Conservation (phyloP, 2,797 vertebrate genomes). For the Gymnoscopelus microlampas region DNA sequence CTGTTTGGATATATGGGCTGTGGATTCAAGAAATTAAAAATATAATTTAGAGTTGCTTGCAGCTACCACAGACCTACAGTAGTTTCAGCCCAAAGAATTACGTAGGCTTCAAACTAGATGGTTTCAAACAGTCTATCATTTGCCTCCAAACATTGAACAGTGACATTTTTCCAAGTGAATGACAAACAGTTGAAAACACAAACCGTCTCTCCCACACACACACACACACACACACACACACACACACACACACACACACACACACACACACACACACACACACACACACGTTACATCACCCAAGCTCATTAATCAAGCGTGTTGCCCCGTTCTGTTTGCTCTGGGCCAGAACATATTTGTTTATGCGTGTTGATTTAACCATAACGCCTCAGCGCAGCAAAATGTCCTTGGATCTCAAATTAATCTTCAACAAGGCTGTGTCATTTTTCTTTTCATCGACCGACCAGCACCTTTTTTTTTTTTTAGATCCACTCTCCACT, state of each 20-base stretch:
- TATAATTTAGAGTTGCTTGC: too few relatives aligned
- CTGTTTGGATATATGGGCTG: too few relatives aligned
- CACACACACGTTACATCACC: conserved; percentile 61
- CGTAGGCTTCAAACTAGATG: not conserved
- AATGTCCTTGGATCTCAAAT: conserved; percentile 58
- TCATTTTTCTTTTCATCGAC: conserved; percentile 41
- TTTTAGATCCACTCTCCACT: conserved; percentile 1
- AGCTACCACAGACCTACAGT: not conserved
- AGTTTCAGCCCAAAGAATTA: not conserved
- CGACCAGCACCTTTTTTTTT: not conserved
- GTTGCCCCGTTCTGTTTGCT: conserved; percentile 70
- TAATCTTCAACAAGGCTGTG: conserved; percentile 60
- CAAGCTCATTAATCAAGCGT: conserved; percentile 79
- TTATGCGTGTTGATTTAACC: conserved; percentile 74
- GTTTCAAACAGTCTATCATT: conserved; percentile 41
- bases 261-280: not conserved
- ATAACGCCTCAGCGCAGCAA: conserved; percentile 67
- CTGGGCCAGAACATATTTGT: conserved; percentile 63
- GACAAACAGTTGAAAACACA: conserved; percentile 71
- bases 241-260: too few relatives aligned
- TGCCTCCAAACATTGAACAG: conserved; percentile 24
- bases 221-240: not conserved
- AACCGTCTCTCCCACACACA: not conserved
- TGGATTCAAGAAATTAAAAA: too few relatives aligned
- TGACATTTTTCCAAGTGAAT: conserved; percentile 69